phyloP scores from a whole-genome alignment of 2,888 invertebrate genomes.

The Chrysomela aeneicollis region DNA sequence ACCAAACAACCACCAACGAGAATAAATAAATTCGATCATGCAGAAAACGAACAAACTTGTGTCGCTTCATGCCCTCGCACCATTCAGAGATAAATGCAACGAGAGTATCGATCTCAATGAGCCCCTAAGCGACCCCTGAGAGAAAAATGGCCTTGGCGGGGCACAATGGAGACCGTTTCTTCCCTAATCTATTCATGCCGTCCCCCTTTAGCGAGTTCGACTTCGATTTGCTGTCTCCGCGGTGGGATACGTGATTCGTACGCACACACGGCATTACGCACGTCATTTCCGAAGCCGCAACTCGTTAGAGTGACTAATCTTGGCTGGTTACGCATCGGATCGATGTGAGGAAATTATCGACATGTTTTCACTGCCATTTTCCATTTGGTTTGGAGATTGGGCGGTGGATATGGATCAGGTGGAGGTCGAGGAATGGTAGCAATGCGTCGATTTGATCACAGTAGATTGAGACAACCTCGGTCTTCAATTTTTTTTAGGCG shows the following conservation, averaged over 20 bases:
- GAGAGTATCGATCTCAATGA: slow-evolving; percentile 4
- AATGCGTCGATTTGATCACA: too few relatives aligned
- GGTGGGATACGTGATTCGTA: too few relatives aligned
- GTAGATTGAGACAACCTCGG: too few relatives aligned
- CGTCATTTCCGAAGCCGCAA: not conserved
- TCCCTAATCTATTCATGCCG: slow-evolving; percentile 22
- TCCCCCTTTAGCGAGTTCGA: not conserved
- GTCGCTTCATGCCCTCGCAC: not conserved
- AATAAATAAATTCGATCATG: not conserved
- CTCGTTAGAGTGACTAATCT: not conserved
- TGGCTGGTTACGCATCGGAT: not conserved
- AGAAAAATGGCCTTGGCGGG: not conserved
- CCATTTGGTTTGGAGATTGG: not conserved
- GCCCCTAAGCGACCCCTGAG: slow-evolving; percentile 3
- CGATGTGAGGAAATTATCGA: not conserved
- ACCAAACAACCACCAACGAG: too few relatives aligned
- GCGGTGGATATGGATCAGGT: not conserved
- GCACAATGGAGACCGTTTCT: slow-evolving; percentile 10
- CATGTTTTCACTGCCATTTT: not conserved
- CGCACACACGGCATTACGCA: not conserved
- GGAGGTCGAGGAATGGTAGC: too few relatives aligned
- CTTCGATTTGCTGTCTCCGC: not conserved
- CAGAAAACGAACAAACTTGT: not conserved
- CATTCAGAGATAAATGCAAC: not conserved
- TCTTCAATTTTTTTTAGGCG: too few relatives aligned